phyloP scores from a whole-genome alignment of 2,888 invertebrate species.

The Ornithoptera alexandrae region DNA sequence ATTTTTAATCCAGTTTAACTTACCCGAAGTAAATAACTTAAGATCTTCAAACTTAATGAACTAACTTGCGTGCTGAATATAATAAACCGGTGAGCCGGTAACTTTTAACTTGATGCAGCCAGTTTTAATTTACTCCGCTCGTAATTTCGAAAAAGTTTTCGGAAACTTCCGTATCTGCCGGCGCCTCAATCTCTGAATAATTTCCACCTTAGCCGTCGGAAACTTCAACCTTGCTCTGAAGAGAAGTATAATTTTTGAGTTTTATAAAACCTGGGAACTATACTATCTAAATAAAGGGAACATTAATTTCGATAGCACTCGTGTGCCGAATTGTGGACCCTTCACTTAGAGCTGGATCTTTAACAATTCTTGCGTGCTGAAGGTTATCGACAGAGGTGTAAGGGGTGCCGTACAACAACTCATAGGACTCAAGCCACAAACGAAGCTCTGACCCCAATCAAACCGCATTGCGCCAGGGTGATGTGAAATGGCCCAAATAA shows the following conservation, averaged over 20 bases:
- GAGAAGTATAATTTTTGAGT: slow-evolving; percentile 32
- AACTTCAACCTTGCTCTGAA: slow-evolving; percentile 59
- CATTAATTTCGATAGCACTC: too few relatives aligned
- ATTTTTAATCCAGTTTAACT: background rate
- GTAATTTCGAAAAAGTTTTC: slow-evolving; percentile 39
- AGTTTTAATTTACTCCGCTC: slow-evolving; percentile 37
- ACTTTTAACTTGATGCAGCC: slow-evolving; percentile 33
- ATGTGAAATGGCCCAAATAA: too few relatives aligned
- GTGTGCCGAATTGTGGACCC: too few relatives aligned
- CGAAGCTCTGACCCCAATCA: too few relatives aligned
- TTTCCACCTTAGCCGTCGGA: slow-evolving; percentile 49
- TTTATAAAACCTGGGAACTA: too few relatives aligned
- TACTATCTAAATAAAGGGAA: too few relatives aligned
- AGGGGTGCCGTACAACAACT: too few relatives aligned
- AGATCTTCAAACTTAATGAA: slow-evolving; percentile 6
- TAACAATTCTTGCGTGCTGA: too few relatives aligned
- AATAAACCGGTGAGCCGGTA: slow-evolving; percentile 20
- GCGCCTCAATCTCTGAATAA: slow-evolving; percentile 54
- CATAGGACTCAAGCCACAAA: too few relatives aligned
- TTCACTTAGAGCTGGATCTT: too few relatives aligned
- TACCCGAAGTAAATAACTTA: background rate
- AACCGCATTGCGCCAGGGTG: too few relatives aligned
- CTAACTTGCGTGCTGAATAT: slow-evolving; percentile 11
- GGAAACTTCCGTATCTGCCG: slow-evolving; percentile 39
- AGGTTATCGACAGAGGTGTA: too few relatives aligned